phyloP scores from a whole-genome alignment of 35 echinoderm and acorn worm species.

The Strongylocentrotus purpuratus region DNA sequence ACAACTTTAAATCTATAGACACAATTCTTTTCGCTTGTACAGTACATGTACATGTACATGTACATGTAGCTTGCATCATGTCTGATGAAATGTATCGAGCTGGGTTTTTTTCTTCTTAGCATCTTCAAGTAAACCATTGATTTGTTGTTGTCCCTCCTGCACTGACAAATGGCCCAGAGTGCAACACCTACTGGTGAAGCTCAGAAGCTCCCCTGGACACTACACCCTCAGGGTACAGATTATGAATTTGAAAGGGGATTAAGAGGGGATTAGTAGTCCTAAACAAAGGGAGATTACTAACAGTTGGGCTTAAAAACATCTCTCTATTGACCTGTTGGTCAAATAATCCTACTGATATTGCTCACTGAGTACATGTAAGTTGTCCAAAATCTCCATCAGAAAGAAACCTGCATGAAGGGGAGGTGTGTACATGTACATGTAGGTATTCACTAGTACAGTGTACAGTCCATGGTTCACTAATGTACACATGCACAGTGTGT shows the following conservation, averaged over 20 bases:
- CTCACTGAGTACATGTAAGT: background rate
- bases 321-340: constrained; percentile 3
- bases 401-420: background rate
- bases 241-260: background rate
- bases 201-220: background rate
- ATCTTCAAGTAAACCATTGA: background rate
- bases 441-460: background rate
- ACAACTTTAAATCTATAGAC: too few relatives aligned
- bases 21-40: too few relatives aligned
- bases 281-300: background rate
- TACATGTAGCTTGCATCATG: too few relatives aligned
- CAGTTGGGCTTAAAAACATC: background rate
- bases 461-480: background rate
- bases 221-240: background rate
- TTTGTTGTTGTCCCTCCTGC: too few relatives aligned
- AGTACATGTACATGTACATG: too few relatives aligned
- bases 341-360: background rate
- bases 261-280: background rate
- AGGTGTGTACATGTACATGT: background rate
- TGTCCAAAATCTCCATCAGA: background rate
- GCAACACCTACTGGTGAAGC: background rate
- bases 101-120: background rate
- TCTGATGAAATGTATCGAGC: too few relatives aligned
- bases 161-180: background rate
- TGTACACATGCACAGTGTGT: background rate